phyloP scores from a whole-genome alignment of 1,140 invertebrate genomes.

The Nilaparvata lugens region DNA sequence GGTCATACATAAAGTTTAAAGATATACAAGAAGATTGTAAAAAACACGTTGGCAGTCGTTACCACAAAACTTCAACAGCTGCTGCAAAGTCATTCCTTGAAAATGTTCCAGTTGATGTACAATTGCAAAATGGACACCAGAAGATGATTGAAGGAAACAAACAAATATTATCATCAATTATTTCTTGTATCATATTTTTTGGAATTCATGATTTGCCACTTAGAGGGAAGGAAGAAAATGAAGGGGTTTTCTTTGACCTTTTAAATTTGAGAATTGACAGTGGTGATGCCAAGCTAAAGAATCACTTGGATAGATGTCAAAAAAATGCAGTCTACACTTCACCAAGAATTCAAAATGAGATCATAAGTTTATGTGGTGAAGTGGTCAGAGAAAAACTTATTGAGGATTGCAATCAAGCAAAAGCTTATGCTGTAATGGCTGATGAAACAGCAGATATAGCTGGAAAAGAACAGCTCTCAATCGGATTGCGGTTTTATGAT shows the following conservation, averaged over 20 bases:
- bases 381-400: conserved; percentile 23
- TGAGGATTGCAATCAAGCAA: conserved; percentile 20
- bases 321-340: conserved; percentile 25
- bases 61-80: conserved; percentile 21
- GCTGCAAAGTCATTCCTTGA: conserved; percentile 24
- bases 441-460: conserved; percentile 29
- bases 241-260: conserved; percentile 25
- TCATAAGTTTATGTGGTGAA: conserved; percentile 22
- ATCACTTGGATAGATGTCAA: conserved; percentile 16
- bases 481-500: too few species aligned
- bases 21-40: conserved; percentile 23
- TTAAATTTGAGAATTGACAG: conserved; percentile 20
- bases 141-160: conserved; percentile 14
- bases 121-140: conserved; percentile 18
- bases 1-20: conserved; percentile 21
- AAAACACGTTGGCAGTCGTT: conserved; percentile 16
- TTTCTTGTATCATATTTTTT: conserved; percentile 27
- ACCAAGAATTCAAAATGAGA: conserved; percentile 28
- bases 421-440: conserved; percentile 23
- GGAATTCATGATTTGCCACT: conserved; percentile 27
- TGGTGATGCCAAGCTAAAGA: conserved; percentile 21
- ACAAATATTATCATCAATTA: conserved; percentile 23
- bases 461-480: conserved; percentile 29
- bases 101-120: conserved; percentile 21
- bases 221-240: conserved; percentile 20